A percentile compares a stretch with the other conserved stretches of the same genome.
These are phyloP conservation scores for Corella eumyota DNA, from an alignment of 23 tunicate species.

Conservation along the genomic window DNA sequence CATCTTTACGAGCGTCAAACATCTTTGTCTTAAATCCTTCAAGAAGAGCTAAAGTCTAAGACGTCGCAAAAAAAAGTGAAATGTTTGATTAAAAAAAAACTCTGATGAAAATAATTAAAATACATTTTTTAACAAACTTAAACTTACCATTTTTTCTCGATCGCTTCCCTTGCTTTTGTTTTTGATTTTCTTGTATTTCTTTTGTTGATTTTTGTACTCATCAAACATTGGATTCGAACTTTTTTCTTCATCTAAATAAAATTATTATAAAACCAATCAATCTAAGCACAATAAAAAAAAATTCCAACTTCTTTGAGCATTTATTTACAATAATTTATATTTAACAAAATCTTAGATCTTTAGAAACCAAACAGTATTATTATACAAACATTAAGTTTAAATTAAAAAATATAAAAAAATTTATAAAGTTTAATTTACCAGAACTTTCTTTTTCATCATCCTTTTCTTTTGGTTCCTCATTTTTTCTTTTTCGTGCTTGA, in stretches of 20 bases:
- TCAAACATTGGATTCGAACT: conserved; percentile 51
- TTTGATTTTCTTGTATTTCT: conserved; percentile 25
- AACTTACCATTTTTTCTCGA: conserved; percentile 38
- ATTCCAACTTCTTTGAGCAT: no score
- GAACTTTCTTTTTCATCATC: not conserved
- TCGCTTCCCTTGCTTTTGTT: conserved; percentile 28
- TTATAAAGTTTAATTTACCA: no score
- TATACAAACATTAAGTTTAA: no score
- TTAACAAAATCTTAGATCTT: no score
- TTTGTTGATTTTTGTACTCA: conserved; percentile 73
- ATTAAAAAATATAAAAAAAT: no score
- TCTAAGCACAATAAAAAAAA: no score
- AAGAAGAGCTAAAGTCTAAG: conserved; percentile 44
- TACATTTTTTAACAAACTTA: not conserved
- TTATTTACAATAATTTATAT: no score
- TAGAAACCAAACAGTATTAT: no score
- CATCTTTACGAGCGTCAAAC: conserved; percentile 38
- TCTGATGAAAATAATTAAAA: not conserved
- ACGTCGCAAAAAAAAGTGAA: not conserved
- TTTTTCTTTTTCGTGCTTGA: conserved; percentile 6
- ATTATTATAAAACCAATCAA: no score
- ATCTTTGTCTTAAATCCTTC: conserved; percentile 44
- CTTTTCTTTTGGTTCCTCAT: conserved; percentile 1
- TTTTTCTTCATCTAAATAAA: conserved; percentile 17
- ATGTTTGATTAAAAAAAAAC: not conserved